Evolutionary conservation across 2,888 invertebrate genomes (phyloP).

Genomic region (Hemistola chrysoprasaria): DNA sequence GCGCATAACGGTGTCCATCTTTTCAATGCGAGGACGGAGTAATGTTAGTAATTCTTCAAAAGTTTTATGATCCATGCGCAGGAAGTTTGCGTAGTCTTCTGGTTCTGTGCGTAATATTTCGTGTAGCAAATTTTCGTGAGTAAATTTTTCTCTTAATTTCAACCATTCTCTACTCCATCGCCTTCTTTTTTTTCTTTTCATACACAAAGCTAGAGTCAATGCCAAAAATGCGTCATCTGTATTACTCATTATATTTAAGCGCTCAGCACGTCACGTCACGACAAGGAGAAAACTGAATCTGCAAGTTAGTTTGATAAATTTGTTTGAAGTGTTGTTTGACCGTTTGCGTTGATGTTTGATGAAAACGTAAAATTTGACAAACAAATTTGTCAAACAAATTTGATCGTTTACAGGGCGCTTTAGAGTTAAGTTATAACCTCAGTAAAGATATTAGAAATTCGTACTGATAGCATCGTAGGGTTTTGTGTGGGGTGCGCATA

Average conservation of each 20-base stretch:
- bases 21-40: slow-evolving; percentile 14
- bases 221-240: slow-evolving; percentile 3
- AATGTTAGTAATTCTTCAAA: slow-evolving; percentile 10
- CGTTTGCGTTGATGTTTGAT: slow-evolving; percentile 11
- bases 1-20: slow-evolving; percentile 15
- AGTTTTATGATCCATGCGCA: slow-evolving; percentile 9
- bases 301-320: slow-evolving; percentile 10
- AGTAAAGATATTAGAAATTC: no score
- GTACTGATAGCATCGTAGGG: no score
- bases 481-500: no score
- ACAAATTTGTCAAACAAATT: slow-evolving; percentile 9
- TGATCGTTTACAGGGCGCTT: no score
- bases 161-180: slow-evolving; percentile 9
- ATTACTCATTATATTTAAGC: slow-evolving; percentile 6
- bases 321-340: slow-evolving; percentile 12
- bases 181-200: slow-evolving; percentile 8
- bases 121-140: slow-evolving; percentile 13
- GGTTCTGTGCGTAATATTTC: slow-evolving; percentile 14
- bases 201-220: slow-evolving; percentile 7
- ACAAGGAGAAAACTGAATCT: slow-evolving; percentile 11
- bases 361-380: slow-evolving; percentile 13
- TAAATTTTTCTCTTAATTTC: slow-evolving; percentile 8
- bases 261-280: slow-evolving; percentile 9
- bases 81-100: slow-evolving; percentile 16
- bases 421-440: no score